These are phyloP conservation scores for Enteromius mattozi DNA, from an alignment of 2,797 vertebrate species.

Conservation along the genomic window DNA sequence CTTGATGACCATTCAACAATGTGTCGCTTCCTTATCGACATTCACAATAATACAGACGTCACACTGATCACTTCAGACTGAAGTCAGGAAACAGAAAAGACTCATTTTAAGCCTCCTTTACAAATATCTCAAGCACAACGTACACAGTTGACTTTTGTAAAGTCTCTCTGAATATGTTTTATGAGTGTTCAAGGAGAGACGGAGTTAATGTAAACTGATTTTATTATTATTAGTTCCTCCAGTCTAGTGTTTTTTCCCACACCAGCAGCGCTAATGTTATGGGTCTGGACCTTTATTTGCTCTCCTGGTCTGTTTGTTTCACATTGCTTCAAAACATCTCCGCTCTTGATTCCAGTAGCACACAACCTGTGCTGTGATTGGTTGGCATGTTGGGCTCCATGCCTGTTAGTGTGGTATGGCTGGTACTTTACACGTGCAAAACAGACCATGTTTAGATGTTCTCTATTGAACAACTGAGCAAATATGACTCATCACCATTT, in stretches of 20 bases:
- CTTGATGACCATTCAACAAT: slow-evolving; percentile 29
- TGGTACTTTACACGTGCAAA: slow-evolving; percentile 5
- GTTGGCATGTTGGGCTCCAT: neutral
- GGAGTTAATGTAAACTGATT: neutral
- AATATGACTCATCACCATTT: neutral
- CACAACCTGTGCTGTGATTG: slow-evolving; percentile 20
- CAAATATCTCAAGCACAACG: neutral
- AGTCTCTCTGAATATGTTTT: neutral
- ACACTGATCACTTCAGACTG: neutral
- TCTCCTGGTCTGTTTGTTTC: slow-evolving; percentile 12
- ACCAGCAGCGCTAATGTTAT: neutral
- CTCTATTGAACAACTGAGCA: neutral
- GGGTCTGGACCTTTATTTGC: slow-evolving; percentile 30
- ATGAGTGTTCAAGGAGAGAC: neutral
- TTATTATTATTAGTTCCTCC: neutral
- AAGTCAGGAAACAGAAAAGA: neutral
- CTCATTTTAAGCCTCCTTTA: neutral
- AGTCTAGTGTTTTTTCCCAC: slow-evolving; percentile 11
- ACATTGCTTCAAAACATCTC: slow-evolving; percentile 22
- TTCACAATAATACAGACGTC: neutral
- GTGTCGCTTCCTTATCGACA: neutral
- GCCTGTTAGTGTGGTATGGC: neutral
- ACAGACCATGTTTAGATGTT: slow-evolving; percentile 32
- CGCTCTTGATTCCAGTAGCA: slow-evolving; percentile 18
- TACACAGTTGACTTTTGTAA: neutral